phyloP scores from a whole-genome alignment of 2,888 invertebrate species.

The Cheilosia urbana region DNA sequence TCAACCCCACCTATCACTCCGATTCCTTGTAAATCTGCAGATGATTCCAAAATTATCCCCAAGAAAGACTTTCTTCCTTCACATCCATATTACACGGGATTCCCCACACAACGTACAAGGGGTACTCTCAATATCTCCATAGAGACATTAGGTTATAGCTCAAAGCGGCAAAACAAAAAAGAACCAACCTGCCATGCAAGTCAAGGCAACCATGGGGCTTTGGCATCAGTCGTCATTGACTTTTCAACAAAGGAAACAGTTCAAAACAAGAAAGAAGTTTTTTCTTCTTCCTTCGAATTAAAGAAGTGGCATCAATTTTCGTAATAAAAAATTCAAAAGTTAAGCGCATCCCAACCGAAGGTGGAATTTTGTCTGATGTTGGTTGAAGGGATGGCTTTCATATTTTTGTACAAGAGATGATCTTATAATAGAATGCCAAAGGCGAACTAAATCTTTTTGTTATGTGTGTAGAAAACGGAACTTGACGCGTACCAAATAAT shows the following conservation, averaged over 20 bases:
- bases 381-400: constrained; percentile 8
- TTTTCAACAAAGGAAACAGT: constrained; percentile 36
- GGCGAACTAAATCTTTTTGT: constrained; percentile 50
- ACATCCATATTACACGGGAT: too few species aligned
- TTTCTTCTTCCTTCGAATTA: too few species aligned
- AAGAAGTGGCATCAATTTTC: constrained; percentile 36
- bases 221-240: constrained; percentile 45
- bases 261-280: constrained; percentile 44
- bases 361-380: constrained; percentile 28
- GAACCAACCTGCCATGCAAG: constrained; percentile 15
- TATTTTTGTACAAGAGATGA: constrained; percentile 34
- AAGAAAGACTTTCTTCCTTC: too few species aligned
- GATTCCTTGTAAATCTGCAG: too few species aligned
- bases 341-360: constrained; percentile 41
- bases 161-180: too few species aligned
- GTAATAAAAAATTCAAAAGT: constrained; percentile 30
- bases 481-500: constrained; percentile 61
- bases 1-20: too few species aligned
- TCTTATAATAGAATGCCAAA: constrained; percentile 47
- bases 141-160: too few species aligned
- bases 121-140: constrained; percentile 46
- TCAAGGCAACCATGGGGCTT: constrained; percentile 30
- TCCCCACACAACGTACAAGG: constrained; percentile 47
- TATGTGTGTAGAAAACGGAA: constrained; percentile 59
- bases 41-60: too few species aligned